These are phyloP conservation scores for Hirudo medicinalis DNA, from an alignment of 1,140 invertebrate species.

Conservation along the genomic window DNA sequence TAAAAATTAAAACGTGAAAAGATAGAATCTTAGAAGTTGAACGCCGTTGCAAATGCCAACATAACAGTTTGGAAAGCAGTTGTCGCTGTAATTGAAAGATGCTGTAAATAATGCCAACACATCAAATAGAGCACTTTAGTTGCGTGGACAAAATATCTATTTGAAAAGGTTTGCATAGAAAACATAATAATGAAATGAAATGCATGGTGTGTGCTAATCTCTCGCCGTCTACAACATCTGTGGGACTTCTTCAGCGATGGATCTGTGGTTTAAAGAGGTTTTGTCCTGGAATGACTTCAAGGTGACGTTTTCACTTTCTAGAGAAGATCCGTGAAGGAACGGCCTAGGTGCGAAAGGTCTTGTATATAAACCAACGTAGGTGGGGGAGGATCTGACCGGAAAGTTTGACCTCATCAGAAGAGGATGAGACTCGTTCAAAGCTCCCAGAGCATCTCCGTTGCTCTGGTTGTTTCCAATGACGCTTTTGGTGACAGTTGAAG, in stretches of 20 bases:
- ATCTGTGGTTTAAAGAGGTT: neutral
- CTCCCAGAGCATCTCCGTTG: neutral
- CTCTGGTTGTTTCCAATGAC: conserved; percentile 8
- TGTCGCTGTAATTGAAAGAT: too few species aligned
- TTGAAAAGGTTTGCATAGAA: too few species aligned
- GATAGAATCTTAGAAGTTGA: too few species aligned
- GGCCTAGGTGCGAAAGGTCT: neutral
- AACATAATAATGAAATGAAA: too few species aligned
- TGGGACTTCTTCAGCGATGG: conserved; percentile 6
- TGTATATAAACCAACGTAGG: conserved; percentile 5
- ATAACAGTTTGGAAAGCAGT: too few species aligned
- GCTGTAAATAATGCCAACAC: too few species aligned
- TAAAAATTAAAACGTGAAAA: too few species aligned
- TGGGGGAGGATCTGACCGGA: conserved; percentile 5
- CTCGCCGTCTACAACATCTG: neutral
- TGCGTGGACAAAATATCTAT: too few species aligned
- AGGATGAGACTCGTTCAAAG: neutral
- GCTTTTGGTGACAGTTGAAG: conserved; percentile 1
- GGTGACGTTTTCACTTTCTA: neutral
- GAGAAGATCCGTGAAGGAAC: neutral
- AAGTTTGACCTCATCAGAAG: neutral
- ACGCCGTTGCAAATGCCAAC: too few species aligned
- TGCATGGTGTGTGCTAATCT: too few species aligned
- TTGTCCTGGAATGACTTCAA: conserved; percentile 7
- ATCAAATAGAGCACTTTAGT: too few species aligned